phyloP scores from a whole-genome alignment of 2,113 vertebrate species.

The Apaloderma vittatum region DNA sequence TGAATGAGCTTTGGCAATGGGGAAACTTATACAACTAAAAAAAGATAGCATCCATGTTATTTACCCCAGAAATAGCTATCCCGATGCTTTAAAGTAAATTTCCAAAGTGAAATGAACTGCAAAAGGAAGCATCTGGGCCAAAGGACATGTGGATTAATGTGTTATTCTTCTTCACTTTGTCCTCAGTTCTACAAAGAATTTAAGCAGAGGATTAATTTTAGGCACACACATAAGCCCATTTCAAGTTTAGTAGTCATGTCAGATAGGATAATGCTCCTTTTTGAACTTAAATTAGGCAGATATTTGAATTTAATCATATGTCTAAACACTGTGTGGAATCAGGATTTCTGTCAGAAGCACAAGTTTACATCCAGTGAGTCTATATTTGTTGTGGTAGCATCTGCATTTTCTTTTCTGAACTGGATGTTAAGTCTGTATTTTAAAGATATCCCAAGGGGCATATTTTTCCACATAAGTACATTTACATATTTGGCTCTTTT shows the following conservation, averaged over 20 bases:
- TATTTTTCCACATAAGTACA: neutral
- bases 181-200: neutral
- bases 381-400: neutral
- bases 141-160: neutral
- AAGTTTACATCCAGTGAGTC: neutral
- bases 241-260: slow-evolving; percentile 12
- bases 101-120: neutral
- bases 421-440: neutral
- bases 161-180: neutral
- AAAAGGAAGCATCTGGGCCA: neutral
- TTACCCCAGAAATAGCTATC: slow-evolving; percentile 2
- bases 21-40: neutral
- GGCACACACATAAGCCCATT: neutral
- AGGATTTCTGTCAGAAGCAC: neutral
- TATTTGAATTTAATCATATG: slow-evolving; percentile 22
- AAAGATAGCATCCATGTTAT: neutral
- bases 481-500: neutral
- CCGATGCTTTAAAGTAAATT: neutral
- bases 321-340: neutral
- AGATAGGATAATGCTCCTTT: neutral
- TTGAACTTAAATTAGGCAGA: slow-evolving; percentile 34
- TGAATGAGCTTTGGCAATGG: neutral
- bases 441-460: neutral
- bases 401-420: slow-evolving; percentile 3
- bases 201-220: slow-evolving; percentile 28